These are phyloP conservation scores for Spongilla lacustris DNA, from an alignment of 37 sponge, comb jelly and placozoan genomes.

Conservation along the genomic window DNA sequence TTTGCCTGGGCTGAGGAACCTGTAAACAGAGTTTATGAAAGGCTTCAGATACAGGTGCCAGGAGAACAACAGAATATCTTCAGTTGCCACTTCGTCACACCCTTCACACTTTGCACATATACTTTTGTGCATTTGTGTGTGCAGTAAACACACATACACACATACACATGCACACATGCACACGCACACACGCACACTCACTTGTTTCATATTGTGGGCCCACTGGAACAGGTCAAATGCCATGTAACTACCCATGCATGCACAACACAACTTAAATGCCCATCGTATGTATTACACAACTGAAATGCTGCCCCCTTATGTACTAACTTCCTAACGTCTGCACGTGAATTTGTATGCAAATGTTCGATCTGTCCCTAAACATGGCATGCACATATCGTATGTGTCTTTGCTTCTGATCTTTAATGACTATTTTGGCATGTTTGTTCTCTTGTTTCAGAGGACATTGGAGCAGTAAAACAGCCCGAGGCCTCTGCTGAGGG, in stretches of 20 bases:
- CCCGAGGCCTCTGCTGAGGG: neutral
- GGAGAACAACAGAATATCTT: constrained; percentile 1
- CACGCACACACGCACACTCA: no score
- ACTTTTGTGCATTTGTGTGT: no score
- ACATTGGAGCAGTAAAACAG: neutral
- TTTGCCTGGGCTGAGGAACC: neutral
- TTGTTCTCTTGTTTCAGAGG: neutral
- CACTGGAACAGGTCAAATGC: neutral
- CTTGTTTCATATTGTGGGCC: neutral
- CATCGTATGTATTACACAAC: no score
- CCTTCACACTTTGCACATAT: no score
- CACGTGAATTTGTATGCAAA: no score
- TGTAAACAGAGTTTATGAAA: neutral
- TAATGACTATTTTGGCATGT: no score
- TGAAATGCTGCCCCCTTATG: no score
- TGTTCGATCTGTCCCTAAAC: neutral
- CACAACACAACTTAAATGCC: neutral
- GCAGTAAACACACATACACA: neutral
- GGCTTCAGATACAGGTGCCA: neutral
- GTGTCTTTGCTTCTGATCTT: no score
- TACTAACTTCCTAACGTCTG: no score
- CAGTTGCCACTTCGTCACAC: neutral
- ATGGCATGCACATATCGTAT: neutral
- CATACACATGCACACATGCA: neutral
- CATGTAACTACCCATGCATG: neutral